Percentiles rank a stretch among this genome's conserved stretches.
Conservation (phyloP, 2,113 vertebrate species). For the Greenwoodochromis staneri region DNA sequence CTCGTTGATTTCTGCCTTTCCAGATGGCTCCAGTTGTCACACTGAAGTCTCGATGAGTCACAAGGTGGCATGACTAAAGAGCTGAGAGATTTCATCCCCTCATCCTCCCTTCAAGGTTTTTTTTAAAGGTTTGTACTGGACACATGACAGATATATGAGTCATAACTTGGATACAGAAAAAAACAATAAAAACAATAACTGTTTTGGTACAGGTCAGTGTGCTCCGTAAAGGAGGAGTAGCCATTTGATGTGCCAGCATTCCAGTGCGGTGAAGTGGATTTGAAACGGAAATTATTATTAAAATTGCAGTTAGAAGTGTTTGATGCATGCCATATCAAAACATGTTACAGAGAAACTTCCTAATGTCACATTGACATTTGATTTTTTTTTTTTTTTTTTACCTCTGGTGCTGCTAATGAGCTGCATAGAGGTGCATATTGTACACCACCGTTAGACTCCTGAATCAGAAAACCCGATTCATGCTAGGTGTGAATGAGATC, state of each 20-base stretch:
- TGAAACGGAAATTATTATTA: not conserved
- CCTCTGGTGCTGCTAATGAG: not conserved
- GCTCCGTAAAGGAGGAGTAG: not conserved
- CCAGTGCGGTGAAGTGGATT: not conserved
- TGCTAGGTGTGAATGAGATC: not conserved
- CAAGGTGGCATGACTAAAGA: not conserved
- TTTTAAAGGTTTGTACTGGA: not conserved
- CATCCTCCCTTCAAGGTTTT: not conserved
- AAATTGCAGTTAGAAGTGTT: not conserved
- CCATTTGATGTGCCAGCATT: not conserved
- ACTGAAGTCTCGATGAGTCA: conserved; percentile 7
- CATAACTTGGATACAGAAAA: not conserved
- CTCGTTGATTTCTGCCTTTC: not conserved
- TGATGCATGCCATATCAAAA: not conserved
- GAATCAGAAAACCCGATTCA: not conserved
- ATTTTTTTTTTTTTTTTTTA: not conserved
- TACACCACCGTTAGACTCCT: not conserved
- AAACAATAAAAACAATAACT: not conserved
- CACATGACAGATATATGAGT: not conserved
- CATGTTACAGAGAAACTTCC: not conserved
- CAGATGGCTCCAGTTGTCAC: not conserved
- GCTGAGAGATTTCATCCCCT: not conserved
- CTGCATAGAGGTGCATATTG: not conserved
- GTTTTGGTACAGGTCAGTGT: not conserved
- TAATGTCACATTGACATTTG: not conserved